These are phyloP conservation scores for Ormyrus nitidulus DNA, from an alignment of 2,888 invertebrate genomes.

Conservation along the genomic window DNA sequence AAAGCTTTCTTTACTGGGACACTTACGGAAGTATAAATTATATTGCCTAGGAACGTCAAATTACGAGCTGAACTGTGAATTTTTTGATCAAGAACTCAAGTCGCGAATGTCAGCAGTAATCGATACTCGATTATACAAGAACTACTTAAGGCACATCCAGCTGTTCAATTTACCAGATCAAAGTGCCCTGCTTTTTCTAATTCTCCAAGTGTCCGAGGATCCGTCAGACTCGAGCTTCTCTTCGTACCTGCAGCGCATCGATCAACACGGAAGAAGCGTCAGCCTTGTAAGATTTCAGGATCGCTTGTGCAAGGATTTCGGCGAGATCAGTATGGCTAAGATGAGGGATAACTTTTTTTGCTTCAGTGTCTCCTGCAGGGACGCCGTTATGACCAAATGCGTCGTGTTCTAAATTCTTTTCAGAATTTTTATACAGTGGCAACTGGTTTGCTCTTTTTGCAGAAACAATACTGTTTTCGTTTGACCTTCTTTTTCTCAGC, in stretches of 20 bases:
- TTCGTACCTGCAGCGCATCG: constrained; percentile 17
- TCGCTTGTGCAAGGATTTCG: constrained; percentile 31
- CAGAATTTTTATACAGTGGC: too few relatives aligned
- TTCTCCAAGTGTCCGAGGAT: constrained; percentile 9
- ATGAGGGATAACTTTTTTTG: constrained; percentile 7
- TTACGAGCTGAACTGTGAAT: background rate
- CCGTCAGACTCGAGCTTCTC: background rate
- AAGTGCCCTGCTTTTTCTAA: background rate
- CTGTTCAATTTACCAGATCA: constrained; percentile 24
- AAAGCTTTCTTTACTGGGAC: too few relatives aligned
- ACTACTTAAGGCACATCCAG: background rate
- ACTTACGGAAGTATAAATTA: too few relatives aligned
- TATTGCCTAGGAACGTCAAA: constrained; percentile 5
- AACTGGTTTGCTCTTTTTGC: too few relatives aligned
- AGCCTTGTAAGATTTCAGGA: constrained; percentile 13
- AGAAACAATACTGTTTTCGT: too few relatives aligned
- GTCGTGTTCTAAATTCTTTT: background rate
- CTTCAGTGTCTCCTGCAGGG: constrained; percentile 2
- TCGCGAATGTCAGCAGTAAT: background rate
- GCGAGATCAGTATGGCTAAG: background rate
- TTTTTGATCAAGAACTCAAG: background rate
- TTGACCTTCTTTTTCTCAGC: too few relatives aligned
- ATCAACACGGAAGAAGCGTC: background rate
- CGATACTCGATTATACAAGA: constrained; percentile 11
- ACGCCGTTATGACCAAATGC: constrained; percentile 22